A percentile compares a stretch with the other conserved stretches of the same genome.
Conservation (phyloP, 2,797 vertebrate genomes). For the Parauchenoglanis punctatus region DNA sequence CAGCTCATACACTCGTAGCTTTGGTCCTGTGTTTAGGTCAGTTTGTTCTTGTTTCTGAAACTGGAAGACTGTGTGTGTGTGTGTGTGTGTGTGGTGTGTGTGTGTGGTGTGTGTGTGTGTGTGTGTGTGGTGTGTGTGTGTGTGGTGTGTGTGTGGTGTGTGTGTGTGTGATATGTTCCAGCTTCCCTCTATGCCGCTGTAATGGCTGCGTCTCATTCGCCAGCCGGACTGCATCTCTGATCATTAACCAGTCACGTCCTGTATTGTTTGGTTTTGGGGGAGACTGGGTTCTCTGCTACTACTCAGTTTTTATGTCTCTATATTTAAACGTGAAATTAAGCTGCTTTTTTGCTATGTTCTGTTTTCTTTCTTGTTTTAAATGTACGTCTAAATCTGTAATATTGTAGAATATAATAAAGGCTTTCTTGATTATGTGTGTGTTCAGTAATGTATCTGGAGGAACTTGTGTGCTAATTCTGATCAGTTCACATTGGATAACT, state of each 20-base stretch:
- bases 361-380: constrained; percentile 51
- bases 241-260: background rate
- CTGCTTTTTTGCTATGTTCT: constrained; percentile 21
- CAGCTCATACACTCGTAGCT: background rate
- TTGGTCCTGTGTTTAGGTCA: background rate
- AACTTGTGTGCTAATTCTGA: too few relatives aligned
- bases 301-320: constrained; percentile 63
- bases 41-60: background rate
- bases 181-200: background rate
- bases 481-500: too few relatives aligned
- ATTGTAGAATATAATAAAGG: constrained; percentile 68
- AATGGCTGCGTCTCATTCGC: background rate
- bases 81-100: background rate
- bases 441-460: background rate
- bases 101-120: background rate
- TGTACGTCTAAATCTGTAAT: constrained; percentile 65
- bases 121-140: background rate
- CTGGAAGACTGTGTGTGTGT: background rate
- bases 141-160: too few relatives aligned
- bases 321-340: constrained; percentile 74
- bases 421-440: constrained; percentile 22
- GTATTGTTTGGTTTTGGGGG: background rate
- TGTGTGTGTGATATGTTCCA: too few relatives aligned
- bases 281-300: background rate
- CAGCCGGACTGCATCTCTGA: background rate